These are phyloP conservation scores for Frankliniella intonsa DNA, from an alignment of 2,888 invertebrate genomes.

Conservation along the genomic window DNA sequence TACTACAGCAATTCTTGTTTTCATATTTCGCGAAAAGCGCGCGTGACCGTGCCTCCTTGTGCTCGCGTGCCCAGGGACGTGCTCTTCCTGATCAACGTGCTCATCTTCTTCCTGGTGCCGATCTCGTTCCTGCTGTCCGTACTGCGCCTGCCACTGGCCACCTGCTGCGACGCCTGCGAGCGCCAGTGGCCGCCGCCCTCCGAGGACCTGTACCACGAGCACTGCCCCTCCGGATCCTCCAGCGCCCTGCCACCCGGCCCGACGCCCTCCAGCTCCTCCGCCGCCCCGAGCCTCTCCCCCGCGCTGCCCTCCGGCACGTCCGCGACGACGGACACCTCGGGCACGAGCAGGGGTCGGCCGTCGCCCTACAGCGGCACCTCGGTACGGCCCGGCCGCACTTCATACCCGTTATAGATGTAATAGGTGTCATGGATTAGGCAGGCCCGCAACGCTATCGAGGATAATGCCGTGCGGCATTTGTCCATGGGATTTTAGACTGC, in stretches of 20 bases:
- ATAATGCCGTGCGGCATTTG: too few species aligned
- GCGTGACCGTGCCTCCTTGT: too few species aligned
- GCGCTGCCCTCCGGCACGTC: neutral
- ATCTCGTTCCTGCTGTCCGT: neutral
- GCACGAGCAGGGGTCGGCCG: neutral
- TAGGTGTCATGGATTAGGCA: too few species aligned
- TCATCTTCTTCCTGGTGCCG: conserved; percentile 19
- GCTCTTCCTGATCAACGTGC: neutral
- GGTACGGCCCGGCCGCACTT: neutral
- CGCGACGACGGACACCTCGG: too few species aligned
- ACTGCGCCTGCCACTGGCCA: conserved; percentile 1
- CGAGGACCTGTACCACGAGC: conserved; percentile 6
- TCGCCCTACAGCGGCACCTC: neutral
- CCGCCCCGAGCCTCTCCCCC: neutral
- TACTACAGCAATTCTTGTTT: too few species aligned
- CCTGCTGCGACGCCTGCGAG: conserved; percentile 5
- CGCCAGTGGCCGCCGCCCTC: conserved; percentile 11
- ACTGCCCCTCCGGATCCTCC: neutral
- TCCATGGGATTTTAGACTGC: too few species aligned
- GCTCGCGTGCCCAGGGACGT: neutral
- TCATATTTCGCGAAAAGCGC: too few species aligned
- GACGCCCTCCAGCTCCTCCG: neutral
- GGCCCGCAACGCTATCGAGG: too few species aligned
- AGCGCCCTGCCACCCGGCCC: neutral
- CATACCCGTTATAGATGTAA: too few species aligned